A percentile compares a stretch with the other conserved stretches of the same genome.
Conservation (phyloP, 2,797 vertebrate genomes). For the Saguinus oedipus region DNA sequence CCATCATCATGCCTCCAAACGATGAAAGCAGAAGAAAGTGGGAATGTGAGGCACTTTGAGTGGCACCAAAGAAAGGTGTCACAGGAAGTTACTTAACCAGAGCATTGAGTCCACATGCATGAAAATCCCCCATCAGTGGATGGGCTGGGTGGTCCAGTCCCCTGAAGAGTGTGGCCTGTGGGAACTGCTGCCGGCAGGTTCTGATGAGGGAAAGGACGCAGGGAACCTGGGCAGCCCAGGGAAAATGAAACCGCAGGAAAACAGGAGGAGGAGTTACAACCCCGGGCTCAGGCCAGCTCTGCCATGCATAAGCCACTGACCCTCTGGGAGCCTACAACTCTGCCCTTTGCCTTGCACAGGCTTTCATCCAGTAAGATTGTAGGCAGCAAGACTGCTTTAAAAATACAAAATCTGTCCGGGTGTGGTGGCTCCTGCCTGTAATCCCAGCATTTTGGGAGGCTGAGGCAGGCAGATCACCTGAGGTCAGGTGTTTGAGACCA, state of each 20-base stretch:
- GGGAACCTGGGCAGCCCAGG: not conserved
- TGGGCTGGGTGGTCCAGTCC: not conserved
- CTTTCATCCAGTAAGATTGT: not conserved
- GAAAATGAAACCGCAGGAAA: not conserved
- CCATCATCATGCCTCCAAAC: not conserved
- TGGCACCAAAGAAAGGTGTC: fast-evolving
- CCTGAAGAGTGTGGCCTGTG: not conserved
- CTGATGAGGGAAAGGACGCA: fast-evolving
- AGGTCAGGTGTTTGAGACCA: not conserved
- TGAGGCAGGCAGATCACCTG: not conserved
- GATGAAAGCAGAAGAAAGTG: not conserved
- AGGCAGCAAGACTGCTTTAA: not conserved
- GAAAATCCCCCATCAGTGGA: not conserved
- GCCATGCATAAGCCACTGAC: not conserved
- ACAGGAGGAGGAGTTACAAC: not conserved
- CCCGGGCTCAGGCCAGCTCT: not conserved
- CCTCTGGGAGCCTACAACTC: not conserved
- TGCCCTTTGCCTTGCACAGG: not conserved
- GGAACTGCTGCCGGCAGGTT: not conserved
- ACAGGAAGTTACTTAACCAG: not conserved
- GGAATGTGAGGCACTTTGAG: not conserved
- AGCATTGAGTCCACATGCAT: not conserved
- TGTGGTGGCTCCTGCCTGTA: not conserved
- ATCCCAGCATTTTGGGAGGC: not conserved
- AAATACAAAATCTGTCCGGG: not conserved